These are phyloP conservation scores for Cephus pygmeus DNA, from an alignment of 2,888 invertebrate species.

Conservation along the genomic window DNA sequence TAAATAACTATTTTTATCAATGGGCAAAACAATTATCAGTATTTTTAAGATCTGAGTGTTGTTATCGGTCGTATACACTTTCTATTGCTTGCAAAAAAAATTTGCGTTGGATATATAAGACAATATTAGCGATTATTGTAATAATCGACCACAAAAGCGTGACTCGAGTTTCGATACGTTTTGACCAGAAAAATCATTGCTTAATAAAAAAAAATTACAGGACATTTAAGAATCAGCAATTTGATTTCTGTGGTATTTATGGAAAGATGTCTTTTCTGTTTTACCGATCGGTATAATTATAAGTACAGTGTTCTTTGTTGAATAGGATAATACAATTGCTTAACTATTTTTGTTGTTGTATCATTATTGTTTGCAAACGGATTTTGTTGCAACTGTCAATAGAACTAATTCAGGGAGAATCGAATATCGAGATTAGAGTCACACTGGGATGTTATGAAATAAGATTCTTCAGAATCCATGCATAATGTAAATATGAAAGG, in stretches of 20 bases:
- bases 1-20: constrained; percentile 31
- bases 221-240: background rate
- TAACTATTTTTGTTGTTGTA: background rate
- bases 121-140: constrained; percentile 17
- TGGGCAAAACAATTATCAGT: constrained; percentile 28
- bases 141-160: background rate
- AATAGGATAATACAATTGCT: background rate
- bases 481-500: background rate
- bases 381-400: background rate
- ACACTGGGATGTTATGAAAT: background rate
- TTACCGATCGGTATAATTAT: background rate
- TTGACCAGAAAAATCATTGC: background rate
- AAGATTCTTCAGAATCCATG: background rate
- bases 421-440: background rate
- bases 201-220: background rate
- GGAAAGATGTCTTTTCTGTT: background rate
- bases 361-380: background rate
- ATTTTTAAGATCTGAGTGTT: constrained; percentile 25
- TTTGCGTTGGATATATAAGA: constrained; percentile 21
- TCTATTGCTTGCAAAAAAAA: constrained; percentile 26
- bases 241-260: background rate
- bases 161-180: background rate
- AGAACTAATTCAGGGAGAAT: background rate
- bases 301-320: background rate
- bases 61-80: constrained; percentile 26